phyloP scores from a whole-genome alignment of 30 jellyfish, hydroid and myxozoan genomes.

The Aurelia sp. region DNA sequence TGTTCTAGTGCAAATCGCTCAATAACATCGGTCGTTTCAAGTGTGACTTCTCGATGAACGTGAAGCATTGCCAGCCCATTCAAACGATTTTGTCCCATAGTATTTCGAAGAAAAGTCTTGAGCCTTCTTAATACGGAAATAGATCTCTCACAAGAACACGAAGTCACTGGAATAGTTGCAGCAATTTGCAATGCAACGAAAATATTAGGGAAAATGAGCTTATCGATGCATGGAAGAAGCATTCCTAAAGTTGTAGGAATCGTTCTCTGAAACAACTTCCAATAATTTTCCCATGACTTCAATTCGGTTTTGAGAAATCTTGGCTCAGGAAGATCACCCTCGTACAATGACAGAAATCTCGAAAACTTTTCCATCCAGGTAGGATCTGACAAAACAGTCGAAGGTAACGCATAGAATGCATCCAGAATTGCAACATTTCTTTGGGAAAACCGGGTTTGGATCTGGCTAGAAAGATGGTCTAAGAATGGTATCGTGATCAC shows the following conservation, averaged over 20 bases:
- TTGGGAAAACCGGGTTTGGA: constrained; percentile 41
- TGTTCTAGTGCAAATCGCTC: constrained; percentile 35
- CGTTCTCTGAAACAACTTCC: constrained; percentile 27
- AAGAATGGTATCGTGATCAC: constrained; percentile 28
- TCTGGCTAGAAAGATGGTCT: constrained; percentile 38
- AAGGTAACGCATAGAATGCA: constrained; percentile 43
- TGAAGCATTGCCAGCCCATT: constrained; percentile 57
- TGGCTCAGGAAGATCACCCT: constrained; percentile 71
- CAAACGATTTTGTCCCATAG: constrained; percentile 31
- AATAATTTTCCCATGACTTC: constrained; percentile 39
- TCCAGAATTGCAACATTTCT: constrained; percentile 19
- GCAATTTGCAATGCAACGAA: constrained; percentile 43
- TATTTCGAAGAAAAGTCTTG: constrained; percentile 54
- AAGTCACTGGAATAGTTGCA: constrained; percentile 69
- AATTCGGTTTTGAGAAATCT: constrained; percentile 45
- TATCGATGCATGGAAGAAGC: constrained; percentile 58
- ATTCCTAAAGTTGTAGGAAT: constrained; percentile 15
- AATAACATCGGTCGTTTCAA: not conserved
- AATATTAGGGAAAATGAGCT: constrained; percentile 50
- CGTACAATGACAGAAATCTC: constrained; percentile 6
- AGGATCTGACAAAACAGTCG: not conserved
- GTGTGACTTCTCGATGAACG: constrained; percentile 23
- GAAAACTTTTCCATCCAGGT: constrained; percentile 44
- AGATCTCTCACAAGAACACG: constrained; percentile 72
- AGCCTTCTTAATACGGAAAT: constrained; percentile 47